Conservation (phyloP, 92 coral and sea anemone species). For the Zoanthus sociatus region DNA sequence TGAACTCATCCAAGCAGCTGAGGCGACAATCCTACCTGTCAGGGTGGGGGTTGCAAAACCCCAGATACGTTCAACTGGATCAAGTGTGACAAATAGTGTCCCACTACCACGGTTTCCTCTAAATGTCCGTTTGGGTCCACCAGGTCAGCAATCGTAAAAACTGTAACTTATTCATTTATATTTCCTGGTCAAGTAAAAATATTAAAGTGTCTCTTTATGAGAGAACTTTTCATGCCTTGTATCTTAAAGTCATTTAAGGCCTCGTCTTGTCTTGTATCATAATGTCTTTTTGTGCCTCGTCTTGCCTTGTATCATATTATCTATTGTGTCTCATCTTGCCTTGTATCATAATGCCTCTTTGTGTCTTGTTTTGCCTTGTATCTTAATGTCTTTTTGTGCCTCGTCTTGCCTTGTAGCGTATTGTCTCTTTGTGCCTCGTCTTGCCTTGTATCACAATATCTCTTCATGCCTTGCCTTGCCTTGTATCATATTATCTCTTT, state of each 20-base stretch:
- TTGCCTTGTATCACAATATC: not conserved
- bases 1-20: slow-evolving; percentile 87
- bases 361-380: not conserved
- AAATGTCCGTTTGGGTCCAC: slow-evolving; percentile 77
- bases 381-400: not conserved
- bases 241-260: not conserved
- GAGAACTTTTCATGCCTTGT: too few relatives aligned
- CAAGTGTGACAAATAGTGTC: slow-evolving; percentile 77
- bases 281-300: not conserved
- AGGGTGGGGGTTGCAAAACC: slow-evolving; percentile 94
- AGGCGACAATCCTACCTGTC: slow-evolving; percentile 87
- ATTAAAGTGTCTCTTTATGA: too few relatives aligned
- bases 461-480: not conserved
- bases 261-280: not conserved
- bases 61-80: slow-evolving; percentile 88
- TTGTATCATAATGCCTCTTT: not conserved
- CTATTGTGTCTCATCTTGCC: not conserved
- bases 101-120: slow-evolving; percentile 72
- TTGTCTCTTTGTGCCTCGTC: not conserved
- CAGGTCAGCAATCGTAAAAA: slow-evolving; percentile 56
- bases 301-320: not conserved
- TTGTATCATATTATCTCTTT: not conserved
- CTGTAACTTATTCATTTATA: too few relatives aligned
- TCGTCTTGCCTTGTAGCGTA: not conserved
- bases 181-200: too few relatives aligned